A percentile compares a stretch with the other conserved stretches of the same genome.
Evolutionary conservation across 2,888 invertebrate species (phyloP).

Genomic region (Stenotaenia linearis): DNA sequence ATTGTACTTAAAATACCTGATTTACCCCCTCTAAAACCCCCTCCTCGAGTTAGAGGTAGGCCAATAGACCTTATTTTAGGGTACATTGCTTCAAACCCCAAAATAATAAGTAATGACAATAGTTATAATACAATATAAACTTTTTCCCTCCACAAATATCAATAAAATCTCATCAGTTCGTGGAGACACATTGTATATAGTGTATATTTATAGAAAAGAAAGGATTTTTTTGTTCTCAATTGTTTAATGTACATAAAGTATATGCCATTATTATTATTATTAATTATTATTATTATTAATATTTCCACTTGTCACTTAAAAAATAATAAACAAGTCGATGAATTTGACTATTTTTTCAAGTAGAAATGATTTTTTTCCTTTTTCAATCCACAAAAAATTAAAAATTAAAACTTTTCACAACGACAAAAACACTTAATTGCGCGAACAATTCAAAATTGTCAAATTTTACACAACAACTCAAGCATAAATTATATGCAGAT

Average conservation of each 20-base stretch:
- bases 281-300: constrained; percentile 22
- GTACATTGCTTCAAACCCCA: neutral
- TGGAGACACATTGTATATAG: constrained; percentile 28
- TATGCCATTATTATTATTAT: constrained; percentile 30
- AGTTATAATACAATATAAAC: neutral
- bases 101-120: neutral
- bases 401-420: neutral
- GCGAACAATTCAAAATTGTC: neutral
- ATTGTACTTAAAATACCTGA: constrained; percentile 26
- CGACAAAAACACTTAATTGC: neutral
- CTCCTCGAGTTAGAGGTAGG: neutral
- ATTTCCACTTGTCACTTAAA: constrained; percentile 32
- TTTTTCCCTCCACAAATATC: neutral
- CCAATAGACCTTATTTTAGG: constrained; percentile 1
- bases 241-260: constrained; percentile 24
- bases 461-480: neutral
- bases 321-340: constrained; percentile 30
- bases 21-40: neutral
- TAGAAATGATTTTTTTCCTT: constrained; percentile 11
- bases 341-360: constrained; percentile 31
- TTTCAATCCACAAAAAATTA: neutral
- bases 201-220: constrained; percentile 30
- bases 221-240: constrained; percentile 14
- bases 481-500: neutral
- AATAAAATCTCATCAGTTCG: constrained; percentile 10